Base-by-base conservation (phyloP, 2,888 invertebrate species). In the Tenthredo notha region DNA sequence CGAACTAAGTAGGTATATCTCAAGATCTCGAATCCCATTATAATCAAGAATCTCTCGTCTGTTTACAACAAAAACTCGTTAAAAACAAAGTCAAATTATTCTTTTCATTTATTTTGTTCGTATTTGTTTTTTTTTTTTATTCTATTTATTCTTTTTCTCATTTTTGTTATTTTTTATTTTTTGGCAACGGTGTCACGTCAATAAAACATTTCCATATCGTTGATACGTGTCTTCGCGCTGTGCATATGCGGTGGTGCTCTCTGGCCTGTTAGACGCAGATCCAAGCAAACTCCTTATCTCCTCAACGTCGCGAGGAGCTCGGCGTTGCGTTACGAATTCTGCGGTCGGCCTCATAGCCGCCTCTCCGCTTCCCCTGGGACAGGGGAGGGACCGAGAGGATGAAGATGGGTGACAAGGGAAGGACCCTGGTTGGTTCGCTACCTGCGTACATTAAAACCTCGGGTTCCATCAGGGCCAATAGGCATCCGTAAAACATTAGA, bases 391-490 rank as follows among this genome's bases (percentile, higher is more conserved):
- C 89, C 89, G 88, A 91, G 90, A 91, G 91, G 90, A 90, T 90
- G 89, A 90, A 90, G 87, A 89, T 91, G 88, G 88, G 87, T 90
- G 88, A 89, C 88, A 87, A 90, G 85, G 87, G 85, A 86, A 85
- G 77, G 87, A 86, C 87, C 88, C 87, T 88, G 86, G 85, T 85
- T 86, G 88, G 88, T 91, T 90, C 93, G 95, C 95, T 96, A 96
- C 95, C 96, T 96, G 90, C 95, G 95, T 91, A 95, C 93, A 90
- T 95, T 95, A 91, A 96, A 96, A 75, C 96, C 96, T 89, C 94
- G 94, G 78, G 97, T 96, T 87, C 97, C 97, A 90, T 98, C 97
- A 0, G 98, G 98, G 58, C 97, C 97, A 89, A 95, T 95, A 0
- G 98, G 98, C 91, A 96, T 94, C 89, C 98, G 94, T 90, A 97